Base-by-base conservation (phyloP, 2,113 vertebrate genomes). In the Catagonus wagneri region DNA sequence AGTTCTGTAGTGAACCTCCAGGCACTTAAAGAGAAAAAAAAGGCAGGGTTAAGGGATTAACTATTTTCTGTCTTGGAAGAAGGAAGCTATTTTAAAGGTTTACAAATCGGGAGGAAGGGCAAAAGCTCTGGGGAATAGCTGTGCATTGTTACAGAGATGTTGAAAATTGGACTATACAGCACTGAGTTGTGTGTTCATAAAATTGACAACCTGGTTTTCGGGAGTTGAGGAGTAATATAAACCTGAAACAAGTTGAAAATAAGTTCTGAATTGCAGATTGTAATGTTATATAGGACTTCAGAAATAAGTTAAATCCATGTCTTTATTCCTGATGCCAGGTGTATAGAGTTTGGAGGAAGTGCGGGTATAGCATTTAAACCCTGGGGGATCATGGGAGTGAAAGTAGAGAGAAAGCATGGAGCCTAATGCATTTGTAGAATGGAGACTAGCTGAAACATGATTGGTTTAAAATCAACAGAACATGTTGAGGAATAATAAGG, bases 221-320 rank as follows among this genome's bases (percentile, higher is more conserved):
- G 58, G 22, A 88, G 9, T 88, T 72, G 58, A 36, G 25, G 14
- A 83, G 17, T 63, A 52, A 69, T n/a, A 60, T 44, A 68, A 86
- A 89, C 68, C n/a, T 52, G 25, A 72, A 86, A 78, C 15, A 36
- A 78, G n/a, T 94, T 96, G 89, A 54, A 88, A 81, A 2, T 76
- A 95, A 81, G n/a, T 75, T 84, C 83, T 89, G 44, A 89, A 91
- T 58, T 60, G 2, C 20, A 75, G 58, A 69, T 75, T 52, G 84
- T 87, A 65, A 36, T 93, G 27, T 65, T 83, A 23, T 83, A 23
- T 63, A 22, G 71, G 56, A 29, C 44, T 84, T 89, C 17, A 91
- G 81, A 91, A 88, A 85, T 65, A 93, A 74, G 32, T 78, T 34
- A 92, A 29, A 54, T 63, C 56, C 22, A 32, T 66, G 36, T 58